phyloP scores from a whole-genome alignment of 2,888 invertebrate genomes.

The Eurytoma adleriae region DNA sequence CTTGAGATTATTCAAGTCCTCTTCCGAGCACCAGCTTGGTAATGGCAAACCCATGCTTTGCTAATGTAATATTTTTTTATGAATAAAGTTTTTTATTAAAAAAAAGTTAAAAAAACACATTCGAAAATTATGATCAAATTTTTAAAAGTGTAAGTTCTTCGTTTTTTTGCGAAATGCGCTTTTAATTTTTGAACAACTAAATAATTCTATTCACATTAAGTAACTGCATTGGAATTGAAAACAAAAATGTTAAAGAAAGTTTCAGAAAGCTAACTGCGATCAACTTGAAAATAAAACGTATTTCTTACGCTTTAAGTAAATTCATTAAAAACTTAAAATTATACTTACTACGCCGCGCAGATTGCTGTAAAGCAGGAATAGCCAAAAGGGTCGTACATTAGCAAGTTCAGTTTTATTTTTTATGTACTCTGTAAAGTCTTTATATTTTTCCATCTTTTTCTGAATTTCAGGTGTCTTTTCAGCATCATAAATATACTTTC shows the following conservation, averaged over 20 bases:
- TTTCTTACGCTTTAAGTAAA: neutral
- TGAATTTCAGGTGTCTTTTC: neutral
- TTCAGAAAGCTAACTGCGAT: neutral
- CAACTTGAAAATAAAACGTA: neutral
- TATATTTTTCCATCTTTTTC: neutral
- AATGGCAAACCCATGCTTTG: slow-evolving; percentile 3
- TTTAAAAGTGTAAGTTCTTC: no score
- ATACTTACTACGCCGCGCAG: neutral
- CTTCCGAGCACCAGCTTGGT: slow-evolving; percentile 23
- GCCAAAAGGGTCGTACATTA: no score
- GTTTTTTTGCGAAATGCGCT: no score
- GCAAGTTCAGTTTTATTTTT: neutral
- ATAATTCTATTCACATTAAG: no score
- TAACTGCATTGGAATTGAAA: no score
- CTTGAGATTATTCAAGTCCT: neutral
- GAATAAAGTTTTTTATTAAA: no score
- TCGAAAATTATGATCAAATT: no score
- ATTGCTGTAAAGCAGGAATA: neutral
- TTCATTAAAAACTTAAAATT: neutral
- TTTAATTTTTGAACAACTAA: no score
- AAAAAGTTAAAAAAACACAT: no score
- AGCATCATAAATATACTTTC: neutral
- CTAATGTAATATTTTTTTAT: no score
- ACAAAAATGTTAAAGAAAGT: neutral
- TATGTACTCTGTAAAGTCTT: neutral